Percentiles rank a stretch among this genome's conserved stretches.
Evolutionary conservation across 2,888 invertebrate species (phyloP).

Genomic region (Epinotia brunnichana): DNA sequence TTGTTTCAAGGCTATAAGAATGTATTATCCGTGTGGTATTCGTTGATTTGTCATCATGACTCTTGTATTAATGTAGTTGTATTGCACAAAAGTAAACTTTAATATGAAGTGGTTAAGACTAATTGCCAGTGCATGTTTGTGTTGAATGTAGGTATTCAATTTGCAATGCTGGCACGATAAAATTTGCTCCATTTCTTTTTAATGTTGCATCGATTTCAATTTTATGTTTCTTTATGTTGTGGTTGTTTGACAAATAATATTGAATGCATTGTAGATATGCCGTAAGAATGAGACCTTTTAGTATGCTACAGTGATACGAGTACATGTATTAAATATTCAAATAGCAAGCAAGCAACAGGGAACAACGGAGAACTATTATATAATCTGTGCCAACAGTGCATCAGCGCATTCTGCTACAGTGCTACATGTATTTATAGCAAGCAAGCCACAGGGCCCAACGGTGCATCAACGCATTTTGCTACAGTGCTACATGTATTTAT

Average conservation of each 20-base stretch:
- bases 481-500: no score
- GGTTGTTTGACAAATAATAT: constrained; percentile 15
- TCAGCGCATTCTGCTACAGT: no score
- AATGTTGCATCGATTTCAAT: constrained; percentile 30
- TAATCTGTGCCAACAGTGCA: no score
- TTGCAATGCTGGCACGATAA: constrained; percentile 35
- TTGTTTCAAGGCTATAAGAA: neutral
- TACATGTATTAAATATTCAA: no score
- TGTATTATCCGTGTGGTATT: neutral
- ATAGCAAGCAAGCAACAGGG: no score
- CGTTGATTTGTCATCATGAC: neutral
- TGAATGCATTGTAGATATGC: neutral
- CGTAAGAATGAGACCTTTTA: neutral
- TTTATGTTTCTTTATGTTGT: constrained; percentile 9
- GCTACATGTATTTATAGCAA: no score
- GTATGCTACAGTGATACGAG: no score
- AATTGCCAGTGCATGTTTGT: neutral
- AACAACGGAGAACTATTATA: no score
- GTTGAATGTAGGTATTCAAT: constrained; percentile 22
- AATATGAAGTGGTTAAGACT: neutral
- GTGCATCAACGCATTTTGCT: no score
- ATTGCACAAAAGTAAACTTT: constrained; percentile 2
- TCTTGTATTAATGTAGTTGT: neutral
- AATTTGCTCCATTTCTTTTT: constrained; percentile 39
- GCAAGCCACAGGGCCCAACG: no score